A percentile compares a stretch with the other conserved stretches of the same genome.
phyloP scores from a whole-genome alignment of 2,113 vertebrate genomes.

The Alethe castanea region DNA sequence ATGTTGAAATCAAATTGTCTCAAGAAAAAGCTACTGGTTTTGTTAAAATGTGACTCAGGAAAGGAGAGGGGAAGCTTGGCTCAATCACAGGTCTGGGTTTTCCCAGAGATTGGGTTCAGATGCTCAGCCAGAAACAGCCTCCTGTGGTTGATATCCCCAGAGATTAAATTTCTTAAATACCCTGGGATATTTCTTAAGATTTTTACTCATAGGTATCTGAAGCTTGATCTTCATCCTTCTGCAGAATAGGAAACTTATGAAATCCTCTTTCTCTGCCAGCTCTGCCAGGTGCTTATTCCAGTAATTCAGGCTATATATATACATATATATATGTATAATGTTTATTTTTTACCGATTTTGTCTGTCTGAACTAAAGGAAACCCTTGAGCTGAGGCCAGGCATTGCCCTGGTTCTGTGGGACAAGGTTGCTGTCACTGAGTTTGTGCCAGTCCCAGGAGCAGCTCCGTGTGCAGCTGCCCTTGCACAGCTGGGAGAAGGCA shows the following conservation, averaged over 20 bases:
- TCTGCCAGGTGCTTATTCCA: background rate
- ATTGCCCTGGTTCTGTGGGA: rapidly evolving
- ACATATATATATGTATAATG: too few species aligned
- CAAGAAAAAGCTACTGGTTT: background rate
- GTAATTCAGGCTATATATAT: background rate
- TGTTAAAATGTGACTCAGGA: background rate
- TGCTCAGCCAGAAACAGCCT: background rate
- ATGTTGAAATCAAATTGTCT: background rate
- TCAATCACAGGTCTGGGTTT: background rate
- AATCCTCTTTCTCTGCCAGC: background rate
- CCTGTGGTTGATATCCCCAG: background rate
- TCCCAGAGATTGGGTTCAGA: background rate
- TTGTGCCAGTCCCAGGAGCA: rapidly evolving
- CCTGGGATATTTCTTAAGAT: background rate
- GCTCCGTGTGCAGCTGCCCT: rapidly evolving
- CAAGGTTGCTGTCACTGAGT: rapidly evolving
- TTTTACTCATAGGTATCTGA: background rate
- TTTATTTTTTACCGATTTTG: background rate
- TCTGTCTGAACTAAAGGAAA: background rate
- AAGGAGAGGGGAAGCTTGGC: background rate
- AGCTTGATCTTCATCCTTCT: background rate
- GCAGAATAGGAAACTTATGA: background rate
- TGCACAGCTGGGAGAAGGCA: background rate
- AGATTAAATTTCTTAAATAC: background rate
- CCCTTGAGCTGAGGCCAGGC: background rate